Evolutionary conservation across 2,113 vertebrate genomes (phyloP), one percentile per base, ranked within the genome.

Genomic region (Pitta sordida): DNA sequence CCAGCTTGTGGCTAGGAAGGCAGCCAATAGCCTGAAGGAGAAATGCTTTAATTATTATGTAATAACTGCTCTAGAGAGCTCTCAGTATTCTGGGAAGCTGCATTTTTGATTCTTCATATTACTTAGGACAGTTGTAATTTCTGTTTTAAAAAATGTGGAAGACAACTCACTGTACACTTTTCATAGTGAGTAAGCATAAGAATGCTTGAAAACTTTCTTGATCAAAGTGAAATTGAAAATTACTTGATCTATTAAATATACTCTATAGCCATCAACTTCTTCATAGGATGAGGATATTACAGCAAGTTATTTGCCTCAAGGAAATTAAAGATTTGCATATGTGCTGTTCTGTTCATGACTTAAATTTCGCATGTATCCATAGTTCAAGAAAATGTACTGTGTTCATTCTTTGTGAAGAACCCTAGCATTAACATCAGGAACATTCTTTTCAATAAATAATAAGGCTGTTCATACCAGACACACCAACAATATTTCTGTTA

Each of bases 1-100:
- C 94, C 92, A 93, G 74, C 16, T 62, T 92, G 86, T 92, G 74
- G 80, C 76, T 51, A 95, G 96, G 93, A 95, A 95, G 53, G 46
- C 23, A 49, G 95, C 95, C 95, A 96, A 34, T 79, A 87, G 63
- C 93, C 86, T 69, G 36, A 30, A 91, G 93, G 62, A 87, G 41
- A 82, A 87, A 79, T 83, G 73, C 69, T 91, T 93, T 77, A 70
- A 93, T 95, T 94, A 88, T 48, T 86, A 43, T 63, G 65, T 92
- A 95, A 81, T 93, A 88, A 91, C 37, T 86, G 34, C 41, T 79
- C 23, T 49, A 36, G 37, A 93, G 67, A 69, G 12, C 46, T 62
- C 44, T 58, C 27, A 24, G 68, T 82, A 46, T 86, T 37, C 65
- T 91, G 65, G 83, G 39, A 81, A 92, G 30, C 34, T 85, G 9